phyloP scores from a whole-genome alignment of 2,113 vertebrate genomes.

The Glareola pratincola region DNA sequence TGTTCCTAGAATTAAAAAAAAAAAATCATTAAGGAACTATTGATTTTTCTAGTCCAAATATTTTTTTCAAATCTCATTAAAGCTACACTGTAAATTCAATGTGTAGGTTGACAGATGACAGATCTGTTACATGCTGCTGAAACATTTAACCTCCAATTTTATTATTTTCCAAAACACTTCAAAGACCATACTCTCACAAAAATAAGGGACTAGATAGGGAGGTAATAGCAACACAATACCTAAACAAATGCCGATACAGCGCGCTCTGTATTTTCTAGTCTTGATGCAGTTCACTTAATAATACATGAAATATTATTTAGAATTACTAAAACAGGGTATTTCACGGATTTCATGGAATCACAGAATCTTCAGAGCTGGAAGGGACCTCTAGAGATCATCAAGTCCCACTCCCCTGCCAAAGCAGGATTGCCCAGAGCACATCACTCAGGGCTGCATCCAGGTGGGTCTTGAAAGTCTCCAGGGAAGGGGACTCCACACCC shows the following conservation, averaged over 20 bases:
- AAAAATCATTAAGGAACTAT: background rate
- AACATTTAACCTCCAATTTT: background rate
- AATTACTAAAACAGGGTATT: background rate
- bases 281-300: background rate
- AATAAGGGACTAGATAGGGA: background rate
- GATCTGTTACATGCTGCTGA: background rate
- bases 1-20: background rate
- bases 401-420: too few relatives aligned
- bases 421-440: too few relatives aligned
- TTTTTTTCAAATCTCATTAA: background rate
- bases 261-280: background rate
- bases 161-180: background rate
- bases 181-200: background rate
- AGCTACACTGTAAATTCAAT: background rate
- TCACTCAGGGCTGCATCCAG: too few relatives aligned
- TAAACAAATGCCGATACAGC: background rate
- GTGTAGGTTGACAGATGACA: background rate
- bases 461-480: too few relatives aligned
- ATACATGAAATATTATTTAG: background rate
- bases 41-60: background rate
- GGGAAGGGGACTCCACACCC: too few relatives aligned
- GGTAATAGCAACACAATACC: background rate
- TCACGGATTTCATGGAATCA: too few relatives aligned
- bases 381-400: too few relatives aligned
- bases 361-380: too few relatives aligned